Evolutionary conservation across 2,888 invertebrate species (phyloP).

Genomic region (Palloptera scutellata): DNA sequence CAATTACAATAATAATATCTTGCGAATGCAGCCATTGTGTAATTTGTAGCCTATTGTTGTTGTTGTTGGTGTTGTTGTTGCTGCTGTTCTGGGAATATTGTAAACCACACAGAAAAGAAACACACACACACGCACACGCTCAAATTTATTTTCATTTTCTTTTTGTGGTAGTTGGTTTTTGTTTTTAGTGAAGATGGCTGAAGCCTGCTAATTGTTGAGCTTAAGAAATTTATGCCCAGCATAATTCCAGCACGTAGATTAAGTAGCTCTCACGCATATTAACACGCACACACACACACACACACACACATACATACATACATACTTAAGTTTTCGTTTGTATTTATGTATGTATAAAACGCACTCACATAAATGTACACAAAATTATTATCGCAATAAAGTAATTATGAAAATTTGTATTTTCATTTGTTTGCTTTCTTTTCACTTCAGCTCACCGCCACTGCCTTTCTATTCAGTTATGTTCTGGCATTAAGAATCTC

Average conservation of each 20-base stretch:
- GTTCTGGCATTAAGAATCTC: conserved; percentile 3
- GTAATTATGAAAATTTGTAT: conserved; percentile 46
- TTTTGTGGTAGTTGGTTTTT: not conserved
- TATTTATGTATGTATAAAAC: too few relatives aligned
- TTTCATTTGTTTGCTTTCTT: conserved; percentile 31
- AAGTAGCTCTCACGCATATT: conserved; percentile 10
- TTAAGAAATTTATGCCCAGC: conserved; percentile 38
- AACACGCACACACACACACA: conserved; percentile 10
- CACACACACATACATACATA: conserved; percentile 5
- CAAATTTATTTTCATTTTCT: conserved; percentile 5
- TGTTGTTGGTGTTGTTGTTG: too few relatives aligned
- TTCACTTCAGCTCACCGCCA: conserved; percentile 10
- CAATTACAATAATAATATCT: conserved; percentile 34
- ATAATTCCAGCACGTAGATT: conserved; percentile 16
- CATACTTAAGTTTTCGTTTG: too few relatives aligned
- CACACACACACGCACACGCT: not conserved
- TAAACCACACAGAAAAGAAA: too few relatives aligned
- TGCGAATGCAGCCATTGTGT: conserved; percentile 35
- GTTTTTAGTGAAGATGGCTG: conserved; percentile 36
- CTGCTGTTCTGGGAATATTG: too few relatives aligned
- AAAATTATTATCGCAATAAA: conserved; percentile 42
- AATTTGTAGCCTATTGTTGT: conserved; percentile 29
- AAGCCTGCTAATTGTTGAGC: conserved; percentile 59
- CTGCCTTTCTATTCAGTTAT: not conserved
- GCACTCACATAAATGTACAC: not conserved